Conservation (phyloP, 2,888 invertebrate genomes). For the Tethea ocularis region DNA sequence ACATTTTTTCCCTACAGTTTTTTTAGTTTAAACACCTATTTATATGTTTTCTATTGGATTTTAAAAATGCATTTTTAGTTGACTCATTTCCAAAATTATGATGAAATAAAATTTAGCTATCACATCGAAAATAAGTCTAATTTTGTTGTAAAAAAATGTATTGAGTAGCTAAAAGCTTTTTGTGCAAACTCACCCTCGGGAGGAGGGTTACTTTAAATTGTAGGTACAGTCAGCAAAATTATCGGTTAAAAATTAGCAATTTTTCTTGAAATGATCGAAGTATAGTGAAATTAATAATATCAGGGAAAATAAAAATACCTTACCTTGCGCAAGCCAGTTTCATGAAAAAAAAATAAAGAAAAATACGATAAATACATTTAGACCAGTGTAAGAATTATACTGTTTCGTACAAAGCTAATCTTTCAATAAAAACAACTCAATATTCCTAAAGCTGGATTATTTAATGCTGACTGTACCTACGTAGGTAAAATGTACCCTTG, state of each 20-base stretch:
- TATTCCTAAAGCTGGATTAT: neutral
- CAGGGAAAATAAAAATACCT: too few relatives aligned
- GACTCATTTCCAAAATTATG: conserved; percentile 16
- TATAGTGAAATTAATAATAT: too few relatives aligned
- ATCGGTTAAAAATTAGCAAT: conserved; percentile 9
- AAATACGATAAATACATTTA: too few relatives aligned
- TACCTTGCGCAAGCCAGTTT: too few relatives aligned
- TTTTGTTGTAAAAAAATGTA: conserved; percentile 45
- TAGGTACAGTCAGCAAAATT: conserved; percentile 36
- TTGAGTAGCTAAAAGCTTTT: conserved; percentile 57
- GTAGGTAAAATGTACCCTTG: conserved; percentile 51
- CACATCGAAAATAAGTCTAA: conserved; percentile 49
- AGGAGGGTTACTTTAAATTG: conserved; percentile 57
- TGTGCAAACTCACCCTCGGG: conserved; percentile 50
- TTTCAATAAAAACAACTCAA: neutral
- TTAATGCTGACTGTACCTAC: conserved; percentile 39
- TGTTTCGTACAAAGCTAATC: too few relatives aligned
- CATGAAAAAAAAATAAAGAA: neutral
- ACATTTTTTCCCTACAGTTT: neutral
- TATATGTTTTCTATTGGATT: too few relatives aligned
- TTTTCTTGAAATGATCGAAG: neutral
- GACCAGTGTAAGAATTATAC: too few relatives aligned
- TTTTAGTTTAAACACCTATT: too few relatives aligned
- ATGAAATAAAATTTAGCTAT: conserved; percentile 43
- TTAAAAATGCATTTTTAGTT: neutral